Evolutionary conservation across 1,140 invertebrate genomes (phyloP).

Genomic region (Pseudomyrmex dendroicus): DNA sequence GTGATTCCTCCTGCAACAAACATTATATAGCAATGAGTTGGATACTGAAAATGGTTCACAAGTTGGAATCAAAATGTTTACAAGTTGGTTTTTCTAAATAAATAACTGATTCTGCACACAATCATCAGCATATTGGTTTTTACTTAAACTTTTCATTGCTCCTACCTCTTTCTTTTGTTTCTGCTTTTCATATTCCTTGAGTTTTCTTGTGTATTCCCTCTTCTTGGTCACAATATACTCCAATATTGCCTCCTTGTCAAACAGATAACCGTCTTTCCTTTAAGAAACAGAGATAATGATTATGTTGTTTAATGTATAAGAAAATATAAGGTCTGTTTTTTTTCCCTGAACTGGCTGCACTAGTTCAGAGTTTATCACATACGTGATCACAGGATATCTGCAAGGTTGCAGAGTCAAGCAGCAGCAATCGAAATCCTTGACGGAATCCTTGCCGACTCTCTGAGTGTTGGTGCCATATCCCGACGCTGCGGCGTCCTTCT

Average conservation of each 20-base stretch:
- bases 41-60: too few species aligned
- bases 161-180: conserved; percentile 89
- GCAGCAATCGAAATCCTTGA: conserved; percentile 99
- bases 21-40: background rate
- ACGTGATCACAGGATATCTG: conserved; percentile 94
- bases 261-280: conserved; percentile 96
- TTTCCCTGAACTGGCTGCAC: too few species aligned
- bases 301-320: background rate
- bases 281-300: conserved; percentile 8
- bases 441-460: conserved; percentile 97
- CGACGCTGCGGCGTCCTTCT: conserved; percentile 97
- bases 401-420: conserved; percentile 98
- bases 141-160: background rate
- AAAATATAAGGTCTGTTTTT: too few species aligned
- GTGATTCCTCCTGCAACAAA: conserved; percentile 84
- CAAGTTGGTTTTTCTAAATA: too few species aligned
- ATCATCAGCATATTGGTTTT: background rate
- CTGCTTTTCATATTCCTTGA: conserved; percentile 97
- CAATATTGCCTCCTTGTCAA: conserved; percentile 98
- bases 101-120: too few species aligned
- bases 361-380: too few species aligned
- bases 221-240: conserved; percentile 98
- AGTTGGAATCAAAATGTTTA: too few species aligned
- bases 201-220: conserved; percentile 94
- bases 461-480: conserved; percentile 94